Base-by-base conservation (phyloP, 1,140 invertebrate species). In the Pseudomyrmex flavicornis region DNA sequence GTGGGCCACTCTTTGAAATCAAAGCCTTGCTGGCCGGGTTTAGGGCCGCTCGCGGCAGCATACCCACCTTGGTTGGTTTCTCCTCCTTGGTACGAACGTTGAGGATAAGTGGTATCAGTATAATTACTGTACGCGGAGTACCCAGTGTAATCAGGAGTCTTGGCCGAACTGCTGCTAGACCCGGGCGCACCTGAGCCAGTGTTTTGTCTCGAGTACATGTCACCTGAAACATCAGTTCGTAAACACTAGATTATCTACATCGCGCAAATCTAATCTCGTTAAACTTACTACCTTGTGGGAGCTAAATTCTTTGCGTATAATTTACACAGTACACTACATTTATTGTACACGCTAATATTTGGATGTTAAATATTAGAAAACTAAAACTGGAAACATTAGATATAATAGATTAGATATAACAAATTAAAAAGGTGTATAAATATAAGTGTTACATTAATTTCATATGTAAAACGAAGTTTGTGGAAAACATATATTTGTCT, bases 1-100 rank as follows among this genome's bases (percentile, higher is more conserved):
- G 95, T 94, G 92, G 95, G 95, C 95, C 95, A 95, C 92, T 95
- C 95, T 95, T 95, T 95, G 93, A 95, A 95, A 93, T 95, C 95
- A 94, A 95, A 95, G 90, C 93, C 93, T 95, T 95, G 95, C 92
- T 94, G 94, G 91, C 94, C 94, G 88, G 94, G 94, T 93, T 94
- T 94, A 92, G 94, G 94, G 84, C 94, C 94, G 92, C 94, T 95
- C 35, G 35, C 35, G 91, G 93, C 92, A 86, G 94, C 93, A 93
- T 95, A 95, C 94, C 95, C 95, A 95, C 95, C 95, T 95, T 95
- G 95, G 90, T 93, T 94, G 92, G 93, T 94, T 91, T 94, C 93
- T 86, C 92, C 94, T 91, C 93, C 92, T 88, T 94, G 93, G 92
- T 95, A 93, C 88, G 94, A 92, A 89, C 93, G 91, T 90, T 95